Evolutionary conservation across 2,113 vertebrate genomes (phyloP), one percentile per base, ranked within the genome.

Genomic region (Gavialis gangeticus): DNA sequence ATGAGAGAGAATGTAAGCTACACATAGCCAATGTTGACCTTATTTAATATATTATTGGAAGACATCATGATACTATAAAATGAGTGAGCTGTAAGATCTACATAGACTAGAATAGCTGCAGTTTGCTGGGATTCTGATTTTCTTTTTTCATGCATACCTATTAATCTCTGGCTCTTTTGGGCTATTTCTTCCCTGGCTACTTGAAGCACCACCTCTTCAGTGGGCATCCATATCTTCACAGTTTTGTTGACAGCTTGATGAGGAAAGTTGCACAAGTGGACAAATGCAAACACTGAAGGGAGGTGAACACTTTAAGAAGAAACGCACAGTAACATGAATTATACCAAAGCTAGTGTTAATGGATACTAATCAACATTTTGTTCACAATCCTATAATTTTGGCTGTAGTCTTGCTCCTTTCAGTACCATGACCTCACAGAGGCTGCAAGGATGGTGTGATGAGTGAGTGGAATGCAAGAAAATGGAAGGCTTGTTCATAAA

Each of bases 341-440:
- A 21, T 78, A 10, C 21, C 71, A 89, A 28, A 81, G 12, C 56
- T 75, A 16, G 64, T 22, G 24, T 46, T 25, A 56, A 27, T 34
- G 79, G 75, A 90, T 54, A 88, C 22, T 86, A n/a, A 13, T 88
- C 73, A 85, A 66, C 8, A 8, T 84, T 96, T 87, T 89, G 13
- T 67, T 92, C 27, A 21, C 12, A 79, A 10, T 69, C 5, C 5
- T 24, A 56, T 56, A 88, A 88, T 79, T 87, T 34, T 96, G 66
- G 57, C 46, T 75, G 13, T 16, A 77, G 55, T 1, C 15, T 82
- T 85, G 66, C 25, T 13, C 5, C 2, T 87, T 93, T 88, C 28
- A 94, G 21, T 73, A 63, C 17, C 67, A 34, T 30, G 30, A 18
- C n/a, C 21, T 13, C 18, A 21, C 34, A 71, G 30, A 71, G 59